Base-by-base conservation (phyloP, 2,113 vertebrate genomes). In the Podiceps cristatus region DNA sequence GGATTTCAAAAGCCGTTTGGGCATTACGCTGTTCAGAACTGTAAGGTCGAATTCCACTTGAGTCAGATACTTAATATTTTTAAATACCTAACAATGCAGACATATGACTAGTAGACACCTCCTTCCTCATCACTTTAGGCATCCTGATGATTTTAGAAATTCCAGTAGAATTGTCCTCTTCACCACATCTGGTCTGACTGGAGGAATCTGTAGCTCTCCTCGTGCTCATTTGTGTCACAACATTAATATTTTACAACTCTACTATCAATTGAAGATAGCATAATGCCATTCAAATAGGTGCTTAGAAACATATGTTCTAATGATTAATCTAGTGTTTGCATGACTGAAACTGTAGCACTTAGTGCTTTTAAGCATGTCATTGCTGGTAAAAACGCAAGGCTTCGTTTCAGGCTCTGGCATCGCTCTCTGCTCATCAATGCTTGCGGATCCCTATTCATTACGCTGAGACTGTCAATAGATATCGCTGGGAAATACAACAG, bases 361-460 rank as follows among this genome's bases (percentile, higher is more conserved):
- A 0, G 1, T 45, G 67, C 50, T 83, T 91, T 88, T 55, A 88
- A 79, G 40, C 82, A 72, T 90, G 94, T 84, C 42, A 6, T 80
- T 90, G 89, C 94, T 68, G 68, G 92, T 44, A 52, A 71, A 80
- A 94, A 81, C 71, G 17, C 40, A 55, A 50, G 31, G 31, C 52
- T 94, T 95, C 79, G 49, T 90, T 94, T 79, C 92, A 95, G 60
- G 59, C 64, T 95, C 40, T 56, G 52, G 47, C 68, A 31, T 7
- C 77, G 45, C 67, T 71, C 68, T 92, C 6, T 56, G 45, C 37
- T 37, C 27, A 79, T 56, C 42, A 55, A 13, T 28, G 45, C 7
- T 0, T 37, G 47, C 67, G 82, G 33, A 73, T 84, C 20, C 37
- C 58, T 35, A 1, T n/a, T 64, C 49, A 27, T 89, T n/a, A 27